Base-by-base conservation (phyloP, 1,140 invertebrate species). In the Drosophila sproati region DNA sequence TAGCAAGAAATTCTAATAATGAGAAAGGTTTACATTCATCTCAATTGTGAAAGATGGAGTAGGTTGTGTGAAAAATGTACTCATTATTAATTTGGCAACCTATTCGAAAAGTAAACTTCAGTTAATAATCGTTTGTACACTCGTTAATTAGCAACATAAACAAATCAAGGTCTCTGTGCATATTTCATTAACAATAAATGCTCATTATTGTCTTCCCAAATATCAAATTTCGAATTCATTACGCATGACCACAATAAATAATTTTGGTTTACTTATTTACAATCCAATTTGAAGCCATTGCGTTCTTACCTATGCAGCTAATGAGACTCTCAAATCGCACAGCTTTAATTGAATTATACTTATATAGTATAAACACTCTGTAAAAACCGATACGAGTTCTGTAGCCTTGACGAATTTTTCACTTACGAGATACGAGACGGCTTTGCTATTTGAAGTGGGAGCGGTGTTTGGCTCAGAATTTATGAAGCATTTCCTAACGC, bases 161-260 rank as follows among this genome's bases (percentile, higher is more conserved):
- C 4, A 45, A 59, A 45, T 59, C 56, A 34, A 20, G 29, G 39
- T 47, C 43, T 59, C 10, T 47, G 20, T 28, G 2, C 12, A 28
- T 7, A 28, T 48, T 29, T 20, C 20, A 54, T 39, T 8, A 51
- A 39, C 5, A 52, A 54, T 43, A 64, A 43, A 54, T 56, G 5
- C 28, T 37, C 6, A 48, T 48, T 48, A 29, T 6, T 48, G 47
- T 48, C 7, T 48, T 28, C 5, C 20, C 20, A 29, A 28, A 29
- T 48, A 48, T 43, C 64, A 8, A 28, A 68, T 51, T 68, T 41
- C 2, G 31, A 12, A 55, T 55, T 71, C 50, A 62, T 55, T 55
- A 37, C 20, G 32, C 41, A 35, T 28, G 5, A 6, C 5, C 29
- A 12, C 10, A 41, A 41, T 6, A 10, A 56, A 45, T 34, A 47